Base-by-base conservation (phyloP, 2,888 invertebrate genomes). In the Congeria kusceri region DNA sequence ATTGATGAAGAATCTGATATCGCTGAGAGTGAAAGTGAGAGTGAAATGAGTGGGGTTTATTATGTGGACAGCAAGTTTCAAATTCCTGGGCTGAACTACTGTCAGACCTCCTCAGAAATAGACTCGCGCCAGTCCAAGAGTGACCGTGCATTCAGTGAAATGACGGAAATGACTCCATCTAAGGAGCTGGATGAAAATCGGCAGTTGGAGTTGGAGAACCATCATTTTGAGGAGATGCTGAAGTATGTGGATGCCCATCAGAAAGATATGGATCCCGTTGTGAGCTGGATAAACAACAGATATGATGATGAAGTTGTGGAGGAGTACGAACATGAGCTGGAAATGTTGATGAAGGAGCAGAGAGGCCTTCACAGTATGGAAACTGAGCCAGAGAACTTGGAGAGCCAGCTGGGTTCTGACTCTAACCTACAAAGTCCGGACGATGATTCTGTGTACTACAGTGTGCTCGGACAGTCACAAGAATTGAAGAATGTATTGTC, bases 281-380 rank as follows among this genome's bases (percentile, higher is more conserved):
- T 80, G 27, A 65, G 74, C 44, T 83, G 83, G 83, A 83, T 83
- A 70, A 77, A 83, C 39, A 74, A 58, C 39, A 77, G 79, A n/a
- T 70, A 65, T 62, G 28, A 46, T 18, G 53, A 46, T 29, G 53
- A 46, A 18, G 69, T 58, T 27, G 67, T 67, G 18, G 63, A 46
- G n/a, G 67, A 71, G 11, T 44, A 59, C 4, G 72, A 67, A 25
- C 68, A 49, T 44, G 82, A 76, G 53, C 67, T 71, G 5, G 77
- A 77, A 18, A n/a, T 63, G 57, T 11, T 78, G 66, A 58, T 72
- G 59, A 44, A 65, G 9, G 66, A 81, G 32, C 47, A 72, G n/a
- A 5, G 27, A 44, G 58, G 39, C 39, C 9, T 11, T 39, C 39
- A 39, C 9, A 9, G 39, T 39, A 15, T 39, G 39, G 39, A 39